Conservation (phyloP, 2,888 invertebrate genomes). For the Acronicta alni region DNA sequence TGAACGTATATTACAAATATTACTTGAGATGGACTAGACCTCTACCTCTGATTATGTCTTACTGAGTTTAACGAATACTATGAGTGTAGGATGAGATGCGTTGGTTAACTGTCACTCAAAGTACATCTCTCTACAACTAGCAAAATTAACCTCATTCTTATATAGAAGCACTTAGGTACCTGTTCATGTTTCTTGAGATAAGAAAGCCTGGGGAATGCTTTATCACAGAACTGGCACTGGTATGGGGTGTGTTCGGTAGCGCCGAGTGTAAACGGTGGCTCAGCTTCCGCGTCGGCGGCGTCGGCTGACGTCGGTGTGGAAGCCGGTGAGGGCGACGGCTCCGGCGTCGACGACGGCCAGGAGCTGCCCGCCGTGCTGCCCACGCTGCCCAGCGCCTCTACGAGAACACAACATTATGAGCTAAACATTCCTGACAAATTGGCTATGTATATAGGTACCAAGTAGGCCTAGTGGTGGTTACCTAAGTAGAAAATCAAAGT, state of each 20-base stretch:
- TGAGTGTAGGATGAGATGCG: conserved; percentile 24
- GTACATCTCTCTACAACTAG: conserved; percentile 8
- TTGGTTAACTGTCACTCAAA: conserved; percentile 11
- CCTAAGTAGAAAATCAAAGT: too few species aligned
- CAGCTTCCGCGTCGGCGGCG: conserved; percentile 91
- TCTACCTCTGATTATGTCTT: conserved; percentile 26
- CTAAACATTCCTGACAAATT: neutral
- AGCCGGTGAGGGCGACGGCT: conserved; percentile 90
- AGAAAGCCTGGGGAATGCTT: conserved; percentile 95
- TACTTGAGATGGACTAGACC: conserved; percentile 28
- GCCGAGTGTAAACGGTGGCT: conserved; percentile 91
- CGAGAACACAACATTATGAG: conserved; percentile 7
- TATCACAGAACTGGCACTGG: conserved; percentile 97
- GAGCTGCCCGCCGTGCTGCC: conserved; percentile 91
- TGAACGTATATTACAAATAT: conserved; percentile 44
- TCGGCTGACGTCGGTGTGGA: conserved; percentile 91
- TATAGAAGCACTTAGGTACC: conserved; percentile 83
- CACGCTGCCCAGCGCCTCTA: conserved; percentile 91
- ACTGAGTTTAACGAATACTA: conserved; percentile 21
- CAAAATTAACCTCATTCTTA: neutral
- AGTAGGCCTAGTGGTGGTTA: neutral
- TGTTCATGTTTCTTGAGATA: conserved; percentile 97
- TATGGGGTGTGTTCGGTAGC: conserved; percentile 94
- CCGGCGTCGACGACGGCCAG: conserved; percentile 91
- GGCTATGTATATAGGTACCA: neutral